Percentiles rank a stretch among this genome's conserved stretches.
Evolutionary conservation across 1,140 invertebrate species (phyloP).

Genomic region (Apolygus lucorum): DNA sequence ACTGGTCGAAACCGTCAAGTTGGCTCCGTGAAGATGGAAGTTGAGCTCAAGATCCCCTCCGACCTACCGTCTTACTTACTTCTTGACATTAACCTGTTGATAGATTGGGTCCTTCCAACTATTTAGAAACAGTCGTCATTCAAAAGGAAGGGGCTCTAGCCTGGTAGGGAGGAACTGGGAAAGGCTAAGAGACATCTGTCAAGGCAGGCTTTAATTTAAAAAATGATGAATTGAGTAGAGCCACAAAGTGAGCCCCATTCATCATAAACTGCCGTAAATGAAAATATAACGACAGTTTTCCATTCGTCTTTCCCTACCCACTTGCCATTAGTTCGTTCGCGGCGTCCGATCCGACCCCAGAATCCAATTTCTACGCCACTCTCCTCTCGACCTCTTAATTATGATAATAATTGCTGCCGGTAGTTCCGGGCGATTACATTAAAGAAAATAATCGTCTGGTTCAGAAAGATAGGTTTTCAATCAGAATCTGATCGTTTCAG

Average conservation of each 20-base stretch:
- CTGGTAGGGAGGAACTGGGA: background rate
- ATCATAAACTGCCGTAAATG: background rate
- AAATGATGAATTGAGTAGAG: slow-evolving; percentile 1
- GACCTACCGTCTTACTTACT: too few species aligned
- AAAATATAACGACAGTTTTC: slow-evolving; percentile 1
- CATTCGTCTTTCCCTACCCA: background rate
- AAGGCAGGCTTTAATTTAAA: background rate
- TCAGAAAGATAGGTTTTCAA: too few species aligned
- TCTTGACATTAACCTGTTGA: slow-evolving; percentile 1
- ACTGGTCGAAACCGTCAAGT: too few species aligned
- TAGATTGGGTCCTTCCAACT: background rate
- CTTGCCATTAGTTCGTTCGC: background rate
- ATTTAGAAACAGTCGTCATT: background rate
- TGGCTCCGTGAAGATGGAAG: too few species aligned
- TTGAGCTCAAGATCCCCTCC: too few species aligned
- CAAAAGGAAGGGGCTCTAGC: background rate
- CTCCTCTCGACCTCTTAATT: too few species aligned
- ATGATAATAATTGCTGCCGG: too few species aligned
- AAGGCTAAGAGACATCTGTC: background rate
- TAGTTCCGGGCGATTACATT: too few species aligned
- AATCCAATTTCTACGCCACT: too few species aligned
- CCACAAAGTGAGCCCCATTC: background rate
- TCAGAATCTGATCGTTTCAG: too few species aligned
- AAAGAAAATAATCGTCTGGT: too few species aligned
- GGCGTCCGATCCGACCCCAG: too few species aligned